phyloP scores from a whole-genome alignment of 2,888 invertebrate genomes.

The Lithophane socia region DNA sequence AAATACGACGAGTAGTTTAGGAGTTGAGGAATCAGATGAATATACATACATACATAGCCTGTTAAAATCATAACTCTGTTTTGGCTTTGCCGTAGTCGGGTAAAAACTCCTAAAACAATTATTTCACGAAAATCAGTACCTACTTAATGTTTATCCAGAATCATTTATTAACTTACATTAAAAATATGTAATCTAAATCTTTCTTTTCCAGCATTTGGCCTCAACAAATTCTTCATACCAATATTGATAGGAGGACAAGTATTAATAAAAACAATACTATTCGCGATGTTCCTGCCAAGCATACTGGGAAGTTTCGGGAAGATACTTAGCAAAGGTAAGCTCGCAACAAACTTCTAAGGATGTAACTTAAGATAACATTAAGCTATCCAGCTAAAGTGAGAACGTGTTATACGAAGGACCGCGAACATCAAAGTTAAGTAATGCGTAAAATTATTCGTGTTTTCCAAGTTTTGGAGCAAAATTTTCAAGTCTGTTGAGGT shows the following conservation, averaged over 20 bases:
- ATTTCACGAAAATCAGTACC: too few relatives aligned
- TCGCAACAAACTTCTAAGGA: slow-evolving; percentile 41
- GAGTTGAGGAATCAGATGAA: background rate
- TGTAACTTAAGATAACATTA: slow-evolving; percentile 41
- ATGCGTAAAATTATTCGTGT: slow-evolving; percentile 18
- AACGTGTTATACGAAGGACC: background rate
- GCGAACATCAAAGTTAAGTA: slow-evolving; percentile 20
- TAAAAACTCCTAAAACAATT: too few relatives aligned
- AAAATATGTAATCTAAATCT: background rate
- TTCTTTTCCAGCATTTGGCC: slow-evolving; percentile 92
- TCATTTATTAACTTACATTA: too few relatives aligned
- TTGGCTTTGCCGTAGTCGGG: too few relatives aligned
- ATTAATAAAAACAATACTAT: slow-evolving; percentile 93
- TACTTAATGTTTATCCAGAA: too few relatives aligned
- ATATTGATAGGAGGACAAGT: slow-evolving; percentile 95
- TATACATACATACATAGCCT: background rate
- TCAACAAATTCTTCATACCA: slow-evolving; percentile 96
- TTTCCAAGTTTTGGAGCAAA: background rate
- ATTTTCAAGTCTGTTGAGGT: slow-evolving; percentile 4
- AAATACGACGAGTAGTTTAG: background rate
- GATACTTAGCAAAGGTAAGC: slow-evolving; percentile 95
- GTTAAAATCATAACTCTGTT: too few relatives aligned
- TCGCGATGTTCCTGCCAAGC: slow-evolving; percentile 96
- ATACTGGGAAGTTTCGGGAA: slow-evolving; percentile 96
- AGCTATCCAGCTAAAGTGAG: slow-evolving; percentile 22